Evolutionary conservation across 2,888 invertebrate species (phyloP).

Genomic region (Clitarchus hookeri): DNA sequence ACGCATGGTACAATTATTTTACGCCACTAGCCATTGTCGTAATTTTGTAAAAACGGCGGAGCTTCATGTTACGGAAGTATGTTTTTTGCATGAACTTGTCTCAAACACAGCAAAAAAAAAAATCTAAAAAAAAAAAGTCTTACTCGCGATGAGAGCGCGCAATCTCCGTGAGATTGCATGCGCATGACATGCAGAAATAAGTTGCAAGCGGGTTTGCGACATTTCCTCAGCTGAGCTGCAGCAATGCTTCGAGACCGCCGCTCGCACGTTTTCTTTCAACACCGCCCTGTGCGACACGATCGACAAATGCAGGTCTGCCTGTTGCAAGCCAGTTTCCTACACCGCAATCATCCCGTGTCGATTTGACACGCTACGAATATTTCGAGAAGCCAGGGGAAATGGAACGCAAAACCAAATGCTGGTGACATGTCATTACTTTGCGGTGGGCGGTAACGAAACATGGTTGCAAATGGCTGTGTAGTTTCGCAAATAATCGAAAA

Average conservation of each 20-base stretch:
- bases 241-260: neutral
- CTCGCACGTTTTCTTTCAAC: neutral
- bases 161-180: constrained; percentile 1
- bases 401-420: neutral
- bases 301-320: neutral
- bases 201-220: neutral
- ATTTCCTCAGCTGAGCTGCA: neutral
- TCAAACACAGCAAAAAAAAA: too few relatives aligned
- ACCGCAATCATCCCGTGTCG: neutral
- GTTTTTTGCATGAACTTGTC: too few relatives aligned
- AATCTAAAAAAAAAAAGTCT: neutral
- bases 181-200: neutral
- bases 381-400: neutral
- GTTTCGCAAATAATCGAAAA: neutral
- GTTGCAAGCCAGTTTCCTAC: neutral
- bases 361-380: neutral
- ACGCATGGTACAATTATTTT: too few relatives aligned
- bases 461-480: neutral
- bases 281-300: neutral
- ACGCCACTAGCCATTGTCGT: too few relatives aligned
- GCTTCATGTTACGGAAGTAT: too few relatives aligned
- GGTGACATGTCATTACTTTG: neutral
- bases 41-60: too few relatives aligned
- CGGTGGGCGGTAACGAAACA: neutral
- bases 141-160: neutral